A percentile compares a stretch with the other conserved stretches of the same genome.
Conservation (phyloP, 2,888 invertebrate genomes). For the Mesoligia furuncula region DNA sequence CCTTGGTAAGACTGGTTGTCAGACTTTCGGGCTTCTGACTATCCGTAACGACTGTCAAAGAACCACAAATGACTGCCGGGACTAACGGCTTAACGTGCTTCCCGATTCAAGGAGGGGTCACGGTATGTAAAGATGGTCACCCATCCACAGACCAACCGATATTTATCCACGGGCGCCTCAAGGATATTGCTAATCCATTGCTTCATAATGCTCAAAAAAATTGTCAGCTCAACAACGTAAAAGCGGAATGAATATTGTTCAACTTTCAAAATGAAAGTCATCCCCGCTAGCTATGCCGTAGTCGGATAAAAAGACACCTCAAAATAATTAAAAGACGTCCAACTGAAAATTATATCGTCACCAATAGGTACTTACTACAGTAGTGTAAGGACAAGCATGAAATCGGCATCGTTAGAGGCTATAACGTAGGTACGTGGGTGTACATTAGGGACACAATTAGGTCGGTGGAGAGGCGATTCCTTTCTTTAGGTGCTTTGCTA, state of each 20-base stretch:
- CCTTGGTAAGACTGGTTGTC: too few species aligned
- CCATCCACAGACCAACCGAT: too few species aligned
- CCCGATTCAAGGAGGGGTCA: too few species aligned
- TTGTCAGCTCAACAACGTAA: not conserved
- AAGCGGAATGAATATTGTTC: not conserved
- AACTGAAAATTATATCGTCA: conserved; percentile 60
- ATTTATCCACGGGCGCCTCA: too few species aligned
- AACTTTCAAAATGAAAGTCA: not conserved
- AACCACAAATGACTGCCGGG: too few species aligned
- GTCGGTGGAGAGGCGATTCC: conserved; percentile 64
- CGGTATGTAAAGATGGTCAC: too few species aligned
- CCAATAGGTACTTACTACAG: conserved; percentile 21
- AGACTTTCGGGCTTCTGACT: too few species aligned
- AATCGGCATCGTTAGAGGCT: conserved; percentile 72
- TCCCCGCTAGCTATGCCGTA: not conserved
- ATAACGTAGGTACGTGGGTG: conserved; percentile 63
- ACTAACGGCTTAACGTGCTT: too few species aligned
- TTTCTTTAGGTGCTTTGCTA: conserved; percentile 75
- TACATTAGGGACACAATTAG: conserved; percentile 66
- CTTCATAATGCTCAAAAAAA: not conserved
- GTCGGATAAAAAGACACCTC: not conserved
- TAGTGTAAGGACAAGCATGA: conserved; percentile 74
- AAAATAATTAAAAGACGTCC: conserved; percentile 3
- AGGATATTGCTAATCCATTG: not conserved
- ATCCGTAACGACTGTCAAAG: too few species aligned